Evolutionary conservation across 1,140 invertebrate species (phyloP).

Genomic region (Drosophila lacteicornis): DNA sequence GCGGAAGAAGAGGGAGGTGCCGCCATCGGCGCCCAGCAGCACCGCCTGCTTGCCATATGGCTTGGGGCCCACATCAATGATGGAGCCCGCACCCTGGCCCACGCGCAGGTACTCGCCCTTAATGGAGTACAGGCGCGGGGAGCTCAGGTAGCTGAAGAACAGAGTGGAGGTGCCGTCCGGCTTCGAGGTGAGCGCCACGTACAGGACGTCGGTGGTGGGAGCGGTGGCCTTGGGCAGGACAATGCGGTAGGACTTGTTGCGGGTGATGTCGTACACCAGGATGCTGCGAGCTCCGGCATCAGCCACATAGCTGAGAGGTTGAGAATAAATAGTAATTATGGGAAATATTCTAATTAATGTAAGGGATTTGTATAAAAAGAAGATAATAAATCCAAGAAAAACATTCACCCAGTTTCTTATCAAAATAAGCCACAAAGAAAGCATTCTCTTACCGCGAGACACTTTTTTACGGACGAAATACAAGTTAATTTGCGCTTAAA

Average conservation of each 20-base stretch:
- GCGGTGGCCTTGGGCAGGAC: slow-evolving; percentile 86
- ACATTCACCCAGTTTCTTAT: not conserved
- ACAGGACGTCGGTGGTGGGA: slow-evolving; percentile 86
- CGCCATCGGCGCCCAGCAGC: slow-evolving; percentile 87
- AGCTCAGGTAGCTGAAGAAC: slow-evolving; percentile 88
- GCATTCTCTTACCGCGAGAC: not conserved
- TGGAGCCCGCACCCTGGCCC: slow-evolving; percentile 85
- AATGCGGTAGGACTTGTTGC: slow-evolving; percentile 86
- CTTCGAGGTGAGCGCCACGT: slow-evolving; percentile 86
- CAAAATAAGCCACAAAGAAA: not conserved
- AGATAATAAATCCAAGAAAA: not conserved
- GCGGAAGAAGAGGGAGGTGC: slow-evolving; percentile 87
- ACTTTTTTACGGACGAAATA: not conserved
- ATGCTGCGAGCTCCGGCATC: slow-evolving; percentile 87
- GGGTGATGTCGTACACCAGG: slow-evolving; percentile 86
- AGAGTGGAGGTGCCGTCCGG: slow-evolving; percentile 85
- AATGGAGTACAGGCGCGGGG: slow-evolving; percentile 86
- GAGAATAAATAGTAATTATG: not conserved
- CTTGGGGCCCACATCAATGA: slow-evolving; percentile 87
- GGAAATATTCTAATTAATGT: not conserved
- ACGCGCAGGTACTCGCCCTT: slow-evolving; percentile 85
- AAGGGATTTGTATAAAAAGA: no score
- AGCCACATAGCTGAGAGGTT: slow-evolving; percentile 85
- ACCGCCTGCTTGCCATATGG: slow-evolving; percentile 86
- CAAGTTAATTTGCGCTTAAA: slow-evolving; percentile 12